Evolutionary conservation across 2,113 vertebrate genomes (phyloP).

Genomic region (Equus quagga): DNA sequence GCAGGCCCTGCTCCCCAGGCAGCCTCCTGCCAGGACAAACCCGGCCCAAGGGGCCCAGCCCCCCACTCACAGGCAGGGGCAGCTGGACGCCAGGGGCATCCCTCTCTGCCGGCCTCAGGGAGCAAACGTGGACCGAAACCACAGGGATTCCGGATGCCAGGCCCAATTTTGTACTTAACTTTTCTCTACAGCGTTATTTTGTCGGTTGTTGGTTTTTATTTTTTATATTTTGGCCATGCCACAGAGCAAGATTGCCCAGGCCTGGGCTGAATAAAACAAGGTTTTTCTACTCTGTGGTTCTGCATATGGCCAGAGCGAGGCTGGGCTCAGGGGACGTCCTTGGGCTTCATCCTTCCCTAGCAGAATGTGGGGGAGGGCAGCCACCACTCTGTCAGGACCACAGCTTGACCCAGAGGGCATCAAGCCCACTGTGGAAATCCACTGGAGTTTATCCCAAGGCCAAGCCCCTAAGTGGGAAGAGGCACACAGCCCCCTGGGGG

Average conservation of each 20-base stretch:
- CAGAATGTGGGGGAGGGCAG: not conserved
- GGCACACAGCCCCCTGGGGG: not conserved
- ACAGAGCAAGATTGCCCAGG: conserved; percentile 64
- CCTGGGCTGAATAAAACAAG: conserved; percentile 78
- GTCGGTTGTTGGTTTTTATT: conserved; percentile 66
- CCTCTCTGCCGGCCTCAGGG: conserved; percentile 69
- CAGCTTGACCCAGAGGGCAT: not conserved
- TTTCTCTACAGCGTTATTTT: conserved; percentile 57
- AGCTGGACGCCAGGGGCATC: not conserved
- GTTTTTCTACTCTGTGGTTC: conserved; percentile 73
- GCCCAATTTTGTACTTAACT: conserved; percentile 76
- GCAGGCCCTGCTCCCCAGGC: conserved; percentile 41
- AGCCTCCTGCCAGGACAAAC: conserved; percentile 12
- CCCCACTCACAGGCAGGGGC: not conserved
- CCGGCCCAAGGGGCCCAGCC: not conserved
- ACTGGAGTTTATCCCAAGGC: not conserved
- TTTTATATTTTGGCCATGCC: conserved; percentile 66
- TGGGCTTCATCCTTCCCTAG: not conserved
- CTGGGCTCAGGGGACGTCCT: not conserved
- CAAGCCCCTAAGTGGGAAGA: not conserved
- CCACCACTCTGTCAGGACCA: not conserved
- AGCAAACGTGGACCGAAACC: conserved; percentile 39
- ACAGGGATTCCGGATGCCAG: conserved; percentile 71
- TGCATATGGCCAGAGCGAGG: not conserved
- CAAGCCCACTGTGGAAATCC: not conserved